Percentiles rank a stretch among this genome's conserved stretches.
phyloP scores from a whole-genome alignment of 2,113 vertebrate species.

The Seriola rivoliana region DNA sequence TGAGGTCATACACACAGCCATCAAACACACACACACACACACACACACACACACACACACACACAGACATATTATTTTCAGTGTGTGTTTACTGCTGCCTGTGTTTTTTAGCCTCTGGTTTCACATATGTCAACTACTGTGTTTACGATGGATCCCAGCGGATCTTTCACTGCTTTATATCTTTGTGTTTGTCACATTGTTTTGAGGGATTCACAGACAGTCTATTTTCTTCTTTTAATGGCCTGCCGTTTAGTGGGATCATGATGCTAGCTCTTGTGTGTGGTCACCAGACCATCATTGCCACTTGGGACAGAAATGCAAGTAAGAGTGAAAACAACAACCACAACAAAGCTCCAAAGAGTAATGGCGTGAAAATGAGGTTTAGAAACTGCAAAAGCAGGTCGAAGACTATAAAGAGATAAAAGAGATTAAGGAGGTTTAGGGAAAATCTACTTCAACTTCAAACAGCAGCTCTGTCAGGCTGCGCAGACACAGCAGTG shows the following conservation, averaged over 20 bases:
- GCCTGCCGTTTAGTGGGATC: conserved; percentile 30
- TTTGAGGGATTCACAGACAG: conserved; percentile 34
- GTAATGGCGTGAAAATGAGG: conserved; percentile 20
- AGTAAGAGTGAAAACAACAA: conserved; percentile 8
- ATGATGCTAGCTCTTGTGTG: conserved; percentile 35
- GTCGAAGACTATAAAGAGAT: conserved; percentile 22
- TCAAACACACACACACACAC: conserved; percentile 29
- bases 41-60: conserved; percentile 17
- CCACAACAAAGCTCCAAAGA: not conserved
- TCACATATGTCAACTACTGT: not conserved
- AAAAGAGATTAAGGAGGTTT: not conserved
- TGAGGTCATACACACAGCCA: conserved; percentile 28
- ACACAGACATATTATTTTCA: conserved; percentile 17
- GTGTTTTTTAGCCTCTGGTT: conserved; percentile 9
- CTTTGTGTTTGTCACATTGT: conserved; percentile 27
- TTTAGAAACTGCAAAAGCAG: conserved; percentile 7
- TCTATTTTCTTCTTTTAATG: conserved; percentile 47
- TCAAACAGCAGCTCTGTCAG: not conserved
- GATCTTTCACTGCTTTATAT: conserved; percentile 11
- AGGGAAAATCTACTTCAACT: not conserved
- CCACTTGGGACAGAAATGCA: conserved; percentile 29
- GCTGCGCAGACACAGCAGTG: not conserved
- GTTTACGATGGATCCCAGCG: conserved; percentile 25
- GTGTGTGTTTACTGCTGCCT: not conserved
- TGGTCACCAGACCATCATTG: conserved; percentile 45